Conservation (phyloP, 2,888 invertebrate genomes). For the Stictocephala bisonia region DNA sequence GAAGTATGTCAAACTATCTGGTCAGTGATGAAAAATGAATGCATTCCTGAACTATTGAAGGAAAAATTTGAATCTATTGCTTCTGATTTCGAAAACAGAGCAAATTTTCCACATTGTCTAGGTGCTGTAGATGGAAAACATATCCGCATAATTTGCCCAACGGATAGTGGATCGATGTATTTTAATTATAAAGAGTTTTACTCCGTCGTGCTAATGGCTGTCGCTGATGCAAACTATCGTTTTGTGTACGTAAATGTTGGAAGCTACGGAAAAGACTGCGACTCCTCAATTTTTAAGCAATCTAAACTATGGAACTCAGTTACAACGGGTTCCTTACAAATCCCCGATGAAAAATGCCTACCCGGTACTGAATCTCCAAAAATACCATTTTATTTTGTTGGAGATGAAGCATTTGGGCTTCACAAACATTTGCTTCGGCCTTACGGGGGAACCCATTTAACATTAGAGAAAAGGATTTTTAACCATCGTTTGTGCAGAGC, state of each 20-base stretch:
- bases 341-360: conserved; percentile 55
- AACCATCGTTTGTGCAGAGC: conserved; percentile 56
- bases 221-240: conserved; percentile 44
- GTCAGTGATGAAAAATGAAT: too few species aligned
- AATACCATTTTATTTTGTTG: conserved; percentile 57
- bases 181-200: conserved; percentile 45
- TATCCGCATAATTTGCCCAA: conserved; percentile 30
- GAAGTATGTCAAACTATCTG: too few species aligned
- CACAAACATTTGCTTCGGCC: conserved; percentile 52
- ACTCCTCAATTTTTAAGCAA: conserved; percentile 37
- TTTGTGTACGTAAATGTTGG: conserved; percentile 57
- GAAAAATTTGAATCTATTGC: too few species aligned
- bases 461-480: conserved; percentile 54
- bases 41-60: too few species aligned
- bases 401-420: conserved; percentile 57
- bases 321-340: conserved; percentile 49
- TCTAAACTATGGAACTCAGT: conserved; percentile 37
- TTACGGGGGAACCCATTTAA: conserved; percentile 52
- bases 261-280: conserved; percentile 36
- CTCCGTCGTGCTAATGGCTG: conserved; percentile 44
- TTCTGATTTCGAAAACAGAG: too few species aligned
- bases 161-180: conserved; percentile 42
- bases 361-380: conserved; percentile 52
- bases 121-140: conserved; percentile 39
- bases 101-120: conserved; percentile 45